Percentiles rank a stretch among this genome's conserved stretches.
Evolutionary conservation across 2,113 vertebrate species (phyloP).

Genomic region (Phodopus roborovskii): DNA sequence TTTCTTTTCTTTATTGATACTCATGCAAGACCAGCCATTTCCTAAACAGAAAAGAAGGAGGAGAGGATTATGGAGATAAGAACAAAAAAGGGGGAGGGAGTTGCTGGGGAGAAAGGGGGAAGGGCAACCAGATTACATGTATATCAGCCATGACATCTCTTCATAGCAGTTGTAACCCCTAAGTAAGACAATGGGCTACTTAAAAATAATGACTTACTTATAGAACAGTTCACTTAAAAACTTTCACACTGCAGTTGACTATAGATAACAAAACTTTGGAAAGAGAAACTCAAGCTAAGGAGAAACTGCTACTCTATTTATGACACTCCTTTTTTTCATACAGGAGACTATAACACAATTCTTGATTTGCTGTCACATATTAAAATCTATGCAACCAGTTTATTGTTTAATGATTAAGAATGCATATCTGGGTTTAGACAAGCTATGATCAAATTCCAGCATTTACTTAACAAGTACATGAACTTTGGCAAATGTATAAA

Average conservation of each 20-base stretch:
- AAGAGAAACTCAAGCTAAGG: neutral
- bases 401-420: neutral
- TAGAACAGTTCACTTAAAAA: neutral
- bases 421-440: neutral
- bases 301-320: neutral
- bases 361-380: neutral
- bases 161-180: neutral
- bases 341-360: slow-evolving; percentile 1
- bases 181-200: neutral
- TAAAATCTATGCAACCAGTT: neutral
- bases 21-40: neutral
- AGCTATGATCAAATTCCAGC: neutral
- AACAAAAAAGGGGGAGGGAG: no score
- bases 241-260: neutral
- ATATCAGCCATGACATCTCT: neutral
- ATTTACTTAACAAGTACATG: neutral
- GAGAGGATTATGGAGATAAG: no score
- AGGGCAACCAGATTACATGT: no score
- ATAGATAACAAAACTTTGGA: neutral
- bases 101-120: no score
- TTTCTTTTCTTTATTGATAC: neutral
- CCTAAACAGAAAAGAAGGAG: neutral
- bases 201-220: neutral
- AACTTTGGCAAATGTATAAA: neutral
- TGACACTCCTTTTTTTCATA: neutral